Percentiles rank a stretch among this genome's conserved stretches.
phyloP scores from a whole-genome alignment of 2,113 vertebrate genomes.

The Cryptomyrus ogoouensis region DNA sequence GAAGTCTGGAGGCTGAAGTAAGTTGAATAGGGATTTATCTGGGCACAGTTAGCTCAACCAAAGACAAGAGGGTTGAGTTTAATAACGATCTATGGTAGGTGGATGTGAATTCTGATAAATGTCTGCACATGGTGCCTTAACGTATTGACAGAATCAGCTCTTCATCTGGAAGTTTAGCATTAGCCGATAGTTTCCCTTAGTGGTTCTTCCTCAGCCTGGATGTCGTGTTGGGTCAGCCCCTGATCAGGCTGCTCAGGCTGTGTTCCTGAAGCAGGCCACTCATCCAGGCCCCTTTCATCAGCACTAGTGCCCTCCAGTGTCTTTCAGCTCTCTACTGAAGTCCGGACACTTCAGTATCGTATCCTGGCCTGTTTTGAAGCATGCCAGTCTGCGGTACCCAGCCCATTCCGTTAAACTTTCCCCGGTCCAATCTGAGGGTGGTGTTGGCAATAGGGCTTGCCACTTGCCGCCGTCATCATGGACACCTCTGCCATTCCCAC shows the following conservation, averaged over 20 bases:
- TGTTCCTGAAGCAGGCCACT: not conserved
- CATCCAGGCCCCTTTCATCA: not conserved
- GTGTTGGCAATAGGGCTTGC: not conserved
- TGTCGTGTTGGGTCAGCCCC: not conserved
- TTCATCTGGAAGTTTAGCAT: not conserved
- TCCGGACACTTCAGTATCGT: not conserved
- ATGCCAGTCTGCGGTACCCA: not conserved
- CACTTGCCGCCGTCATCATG: constrained; percentile 11
- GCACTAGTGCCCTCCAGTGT: not conserved
- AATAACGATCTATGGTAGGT: not conserved
- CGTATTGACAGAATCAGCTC: not conserved
- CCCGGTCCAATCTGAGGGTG: not conserved
- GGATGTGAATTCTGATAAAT: not conserved
- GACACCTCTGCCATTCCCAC: constrained; percentile 28
- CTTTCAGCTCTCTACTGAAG: not conserved
- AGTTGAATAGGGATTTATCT: not conserved
- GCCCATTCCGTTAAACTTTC: not conserved
- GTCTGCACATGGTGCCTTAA: not conserved
- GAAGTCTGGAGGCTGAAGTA: not conserved
- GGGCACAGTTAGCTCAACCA: not conserved
- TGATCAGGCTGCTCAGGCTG: not conserved
- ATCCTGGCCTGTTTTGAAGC: not conserved
- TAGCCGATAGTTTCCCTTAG: not conserved
- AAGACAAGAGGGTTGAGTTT: not conserved
- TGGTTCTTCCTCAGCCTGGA: not conserved